These are phyloP conservation scores for Falco concolor DNA, from an alignment of 2,797 vertebrate genomes.

Conservation along the genomic window DNA sequence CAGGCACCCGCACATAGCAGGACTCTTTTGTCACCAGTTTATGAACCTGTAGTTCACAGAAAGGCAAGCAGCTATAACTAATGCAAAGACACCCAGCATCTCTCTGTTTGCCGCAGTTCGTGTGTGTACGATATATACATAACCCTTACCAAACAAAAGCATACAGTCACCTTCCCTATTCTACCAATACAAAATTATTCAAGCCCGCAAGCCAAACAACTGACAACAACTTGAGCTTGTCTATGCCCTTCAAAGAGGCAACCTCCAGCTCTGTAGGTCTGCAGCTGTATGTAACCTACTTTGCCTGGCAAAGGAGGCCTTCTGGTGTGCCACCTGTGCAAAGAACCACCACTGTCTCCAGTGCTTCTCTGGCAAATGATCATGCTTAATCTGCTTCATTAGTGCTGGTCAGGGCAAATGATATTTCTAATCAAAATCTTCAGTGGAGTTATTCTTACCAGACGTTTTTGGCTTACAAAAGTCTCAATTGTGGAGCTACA, in stretches of 20 bases:
- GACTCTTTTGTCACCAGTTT: background rate
- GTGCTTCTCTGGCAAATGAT: background rate
- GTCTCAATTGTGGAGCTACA: background rate
- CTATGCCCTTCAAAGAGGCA: background rate
- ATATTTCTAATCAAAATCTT: background rate
- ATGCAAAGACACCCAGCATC: background rate
- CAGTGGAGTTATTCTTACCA: background rate
- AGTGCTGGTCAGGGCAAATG: background rate
- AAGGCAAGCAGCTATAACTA: background rate
- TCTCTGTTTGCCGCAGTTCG: background rate
- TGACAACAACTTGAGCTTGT: background rate
- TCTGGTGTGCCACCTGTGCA: background rate
- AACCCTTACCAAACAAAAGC: background rate
- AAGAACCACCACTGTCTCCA: background rate
- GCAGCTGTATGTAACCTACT: background rate
- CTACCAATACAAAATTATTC: background rate
- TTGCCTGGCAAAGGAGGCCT: background rate
- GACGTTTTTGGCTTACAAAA: background rate
- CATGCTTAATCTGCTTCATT: background rate
- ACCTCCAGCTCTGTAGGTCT: background rate
- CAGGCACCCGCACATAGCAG: background rate
- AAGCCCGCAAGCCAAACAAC: background rate
- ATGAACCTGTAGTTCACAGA: background rate
- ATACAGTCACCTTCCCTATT: background rate
- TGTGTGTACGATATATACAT: rapidly evolving